Evolutionary conservation across 2,888 invertebrate genomes (phyloP), one percentile per base, ranked within the genome.

Genomic region (Cataglyphis albicans): DNA sequence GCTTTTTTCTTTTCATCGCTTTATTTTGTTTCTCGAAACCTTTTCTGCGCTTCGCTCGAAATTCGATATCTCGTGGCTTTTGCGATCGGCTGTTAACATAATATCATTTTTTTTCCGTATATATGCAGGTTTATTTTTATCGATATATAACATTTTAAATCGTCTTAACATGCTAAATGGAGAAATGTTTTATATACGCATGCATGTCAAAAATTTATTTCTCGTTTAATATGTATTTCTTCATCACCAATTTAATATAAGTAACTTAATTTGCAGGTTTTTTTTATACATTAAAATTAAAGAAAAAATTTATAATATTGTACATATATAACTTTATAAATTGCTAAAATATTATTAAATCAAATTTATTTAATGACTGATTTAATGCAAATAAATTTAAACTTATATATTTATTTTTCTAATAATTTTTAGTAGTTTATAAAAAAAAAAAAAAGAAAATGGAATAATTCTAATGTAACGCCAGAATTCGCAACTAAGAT

Each of bases 21-120:
- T 84, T 67, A 59, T 64, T 48, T 25, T 32, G 41, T 21, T 48
- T 41, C 70, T 65, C 68, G 21, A n/a, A 38, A 76, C 18, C 3
- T 38, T 67, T 38, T 18, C 0, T 29, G n/a, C 32, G 7, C 44
- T 78, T 78, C 21, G 32, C 32, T 48, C 72, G 25, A 38, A 68
- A 68, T 59, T 67, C 80, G 87, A 82, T 80, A 75, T 72, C 67
- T 29, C n/a, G 29, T 59, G 35, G 38, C 68, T 68, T 74, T 81
- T 35, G 74, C 29, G 25, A 32, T 18, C 44, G 57, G 25, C 35
- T 68, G 21, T 78, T 78, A 70, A 78, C 78, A 32, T 21, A 44
- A 25, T 25, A 70, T 12, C 70, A 78, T 80, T 70, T 59, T 32
- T 80, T 44, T 80, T 59, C 12, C 15, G 7, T 52, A 44, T 41